Conservation (phyloP, 2,888 invertebrate species). For the Andricus quercusramuli region DNA sequence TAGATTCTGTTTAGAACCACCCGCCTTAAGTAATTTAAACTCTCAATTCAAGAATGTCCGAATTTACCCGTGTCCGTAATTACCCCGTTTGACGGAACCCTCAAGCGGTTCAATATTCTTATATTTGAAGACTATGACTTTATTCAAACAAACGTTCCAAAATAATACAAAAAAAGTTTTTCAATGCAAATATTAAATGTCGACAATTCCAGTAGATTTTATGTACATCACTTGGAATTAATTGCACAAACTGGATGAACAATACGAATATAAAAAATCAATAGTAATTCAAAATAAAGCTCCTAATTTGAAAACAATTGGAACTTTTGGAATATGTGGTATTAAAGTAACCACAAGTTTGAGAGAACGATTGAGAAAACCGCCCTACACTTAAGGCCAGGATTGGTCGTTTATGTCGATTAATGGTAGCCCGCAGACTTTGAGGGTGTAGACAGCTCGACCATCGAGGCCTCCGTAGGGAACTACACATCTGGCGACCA, state of each 20-base stretch:
- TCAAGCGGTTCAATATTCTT: no score
- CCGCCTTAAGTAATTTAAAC: no score
- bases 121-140: no score
- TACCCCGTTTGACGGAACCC: no score
- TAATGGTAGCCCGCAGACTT: constrained; percentile 64
- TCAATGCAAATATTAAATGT: no score
- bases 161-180: no score
- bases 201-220: no score
- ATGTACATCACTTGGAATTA: no score
- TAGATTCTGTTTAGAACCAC: no score
- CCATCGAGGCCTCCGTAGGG: constrained; percentile 52
- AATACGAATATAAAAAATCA: background rate
- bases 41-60: no score
- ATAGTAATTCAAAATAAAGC: background rate
- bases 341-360: constrained; percentile 30
- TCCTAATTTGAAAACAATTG: background rate
- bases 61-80: no score
- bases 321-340: background rate
- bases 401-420: constrained; percentile 64
- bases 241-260: background rate
- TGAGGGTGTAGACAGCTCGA: constrained; percentile 54
- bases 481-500: constrained; percentile 65
- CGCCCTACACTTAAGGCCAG: constrained; percentile 50
- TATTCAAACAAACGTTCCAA: no score
- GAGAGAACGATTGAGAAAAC: constrained; percentile 44